phyloP scores from a whole-genome alignment of 2,888 invertebrate species.

The Blastobasis adustella region DNA sequence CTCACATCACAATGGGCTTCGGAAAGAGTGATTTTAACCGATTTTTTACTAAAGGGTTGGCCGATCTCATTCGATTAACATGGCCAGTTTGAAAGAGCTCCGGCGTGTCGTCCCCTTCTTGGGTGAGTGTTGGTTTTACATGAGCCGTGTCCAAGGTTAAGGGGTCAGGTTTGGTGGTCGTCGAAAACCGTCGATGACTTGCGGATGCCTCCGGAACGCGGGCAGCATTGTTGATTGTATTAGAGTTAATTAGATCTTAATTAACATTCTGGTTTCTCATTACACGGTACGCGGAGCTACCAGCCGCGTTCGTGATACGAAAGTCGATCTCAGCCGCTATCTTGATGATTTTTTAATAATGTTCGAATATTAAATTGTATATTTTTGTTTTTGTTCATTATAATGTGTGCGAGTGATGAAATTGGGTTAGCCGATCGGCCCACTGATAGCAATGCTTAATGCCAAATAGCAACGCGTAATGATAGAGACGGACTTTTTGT shows the following conservation, averaged over 20 bases:
- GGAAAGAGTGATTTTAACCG: conserved; percentile 62
- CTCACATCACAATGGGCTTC: conserved; percentile 67
- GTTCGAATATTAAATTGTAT: conserved; percentile 31
- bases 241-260: conserved; percentile 74
- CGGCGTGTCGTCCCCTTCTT: conserved; percentile 16
- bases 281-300: conserved; percentile 70
- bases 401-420: conserved; percentile 40
- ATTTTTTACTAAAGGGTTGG: conserved; percentile 72
- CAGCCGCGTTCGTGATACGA: conserved; percentile 59
- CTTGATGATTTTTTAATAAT: conserved; percentile 53
- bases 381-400: conserved; percentile 32
- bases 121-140: conserved; percentile 15
- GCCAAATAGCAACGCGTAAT: conserved; percentile 6
- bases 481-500: conserved; percentile 10
- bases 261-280: conserved; percentile 74
- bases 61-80: conserved; percentile 69
- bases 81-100: conserved; percentile 39
- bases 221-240: conserved; percentile 74
- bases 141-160: conserved; percentile 35
- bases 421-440: conserved; percentile 40
- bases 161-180: conserved; percentile 40
- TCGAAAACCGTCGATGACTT: conserved; percentile 62
- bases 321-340: conserved; percentile 59
- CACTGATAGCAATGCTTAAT: conserved; percentile 19
- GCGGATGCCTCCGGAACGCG: conserved; percentile 66